Evolutionary conservation across 1,140 invertebrate genomes (phyloP), one percentile per base, ranked within the genome.

Genomic region (Melipona quadrifasciata): DNA sequence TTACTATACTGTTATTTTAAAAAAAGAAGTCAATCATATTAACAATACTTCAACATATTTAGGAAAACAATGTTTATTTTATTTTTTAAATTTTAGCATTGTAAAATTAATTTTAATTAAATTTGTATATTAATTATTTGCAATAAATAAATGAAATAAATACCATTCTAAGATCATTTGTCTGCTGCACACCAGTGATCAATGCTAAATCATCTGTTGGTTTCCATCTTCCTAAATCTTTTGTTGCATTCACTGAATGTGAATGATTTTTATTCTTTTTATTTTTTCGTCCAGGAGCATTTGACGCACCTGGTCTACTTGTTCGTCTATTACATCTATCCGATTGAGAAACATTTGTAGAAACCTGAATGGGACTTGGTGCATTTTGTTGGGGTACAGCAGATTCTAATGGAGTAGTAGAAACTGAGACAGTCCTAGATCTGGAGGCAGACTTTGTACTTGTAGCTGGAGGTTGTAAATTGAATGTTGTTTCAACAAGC

Each of bases 221-320:
- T 94, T 99, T 99, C 99, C 99, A 99, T 86, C 98, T 95, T 0
- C 98, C 98, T 19, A 99, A 95, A 95, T 99, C 98, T 95, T 98
- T 97, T 24, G 97, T 97, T 17, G 94, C 92, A 74, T 95, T 94
- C 0, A 94, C 80, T 0, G 94, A 94, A 90, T 95, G 93, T 4
- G 94, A 86, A 85, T 95, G 93, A 90, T 94, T 93, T 90, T 95
- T 94, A 70, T 93, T 94, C 58, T 94, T 95, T 70, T 95, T 95
- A 74, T 92, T 95, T 86, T 95, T 95, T 61, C 94, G 92, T 16
- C 93, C 92, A 24, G 92, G 89, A 68, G 91, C 92, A 77, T 91
- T 93, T 11, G 94, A 92, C 19, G 92, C 93, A n/a, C 91, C 87
- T 11, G 93, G 92, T 89, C 92, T 89, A 53, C 83, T 91, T 19